These are phyloP conservation scores for Heliconius charithonia DNA, from an alignment of 2,888 invertebrate species.

Conservation along the genomic window DNA sequence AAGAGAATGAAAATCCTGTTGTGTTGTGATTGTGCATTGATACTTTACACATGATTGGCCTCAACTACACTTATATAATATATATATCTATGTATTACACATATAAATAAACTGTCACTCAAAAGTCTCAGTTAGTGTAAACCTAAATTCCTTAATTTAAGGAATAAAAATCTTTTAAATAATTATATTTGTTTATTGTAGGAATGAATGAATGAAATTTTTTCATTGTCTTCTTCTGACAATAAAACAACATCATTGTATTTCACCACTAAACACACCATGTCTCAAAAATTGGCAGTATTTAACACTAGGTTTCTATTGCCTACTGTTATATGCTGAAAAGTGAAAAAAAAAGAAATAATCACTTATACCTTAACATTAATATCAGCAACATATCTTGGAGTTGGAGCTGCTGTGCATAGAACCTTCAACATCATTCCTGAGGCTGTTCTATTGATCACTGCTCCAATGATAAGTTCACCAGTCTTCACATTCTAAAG, in stretches of 20 bases:
- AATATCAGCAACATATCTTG: slow-evolving; percentile 92
- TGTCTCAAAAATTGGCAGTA: background rate
- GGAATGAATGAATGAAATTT: background rate
- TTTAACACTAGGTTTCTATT: background rate
- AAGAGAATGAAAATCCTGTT: no score
- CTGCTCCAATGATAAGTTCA: slow-evolving; percentile 90
- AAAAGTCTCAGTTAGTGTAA: no score
- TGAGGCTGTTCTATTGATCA: slow-evolving; percentile 88
- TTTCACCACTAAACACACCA: no score
- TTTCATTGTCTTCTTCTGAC: background rate
- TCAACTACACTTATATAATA: background rate
- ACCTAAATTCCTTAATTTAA: no score
- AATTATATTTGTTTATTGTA: background rate
- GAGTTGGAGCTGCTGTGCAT: slow-evolving; percentile 91
- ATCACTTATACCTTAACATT: slow-evolving; percentile 88
- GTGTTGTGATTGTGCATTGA: no score
- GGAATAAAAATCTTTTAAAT: no score
- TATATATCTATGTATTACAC: no score
- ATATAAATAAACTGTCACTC: no score
- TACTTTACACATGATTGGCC: no score
- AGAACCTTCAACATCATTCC: slow-evolving; percentile 92
- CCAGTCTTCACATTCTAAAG: slow-evolving; percentile 87
- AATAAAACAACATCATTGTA: no score
- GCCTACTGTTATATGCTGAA: no score
- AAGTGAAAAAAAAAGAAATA: background rate